These are phyloP conservation scores for Campylomormyrus numenius DNA, from an alignment of 2,113 vertebrate genomes.

Conservation along the genomic window DNA sequence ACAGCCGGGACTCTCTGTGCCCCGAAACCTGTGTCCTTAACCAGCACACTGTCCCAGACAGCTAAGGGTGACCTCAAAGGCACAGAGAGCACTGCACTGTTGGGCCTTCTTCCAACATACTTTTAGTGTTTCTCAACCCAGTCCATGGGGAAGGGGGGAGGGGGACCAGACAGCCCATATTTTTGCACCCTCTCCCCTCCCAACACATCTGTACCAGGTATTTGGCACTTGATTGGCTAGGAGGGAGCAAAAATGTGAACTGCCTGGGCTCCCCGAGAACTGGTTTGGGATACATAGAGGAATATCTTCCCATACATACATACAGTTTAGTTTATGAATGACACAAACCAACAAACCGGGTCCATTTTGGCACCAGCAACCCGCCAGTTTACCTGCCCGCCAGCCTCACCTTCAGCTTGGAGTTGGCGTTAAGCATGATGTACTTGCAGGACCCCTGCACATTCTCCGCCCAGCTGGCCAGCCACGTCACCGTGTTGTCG, in stretches of 20 bases:
- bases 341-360: neutral
- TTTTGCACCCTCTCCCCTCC: neutral
- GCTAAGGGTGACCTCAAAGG: neutral
- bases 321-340: neutral
- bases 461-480: constrained; percentile 61
- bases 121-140: neutral
- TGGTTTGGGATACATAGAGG: neutral
- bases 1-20: neutral
- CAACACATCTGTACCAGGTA: neutral
- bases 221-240: neutral
- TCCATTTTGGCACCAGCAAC: neutral
- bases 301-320: neutral
- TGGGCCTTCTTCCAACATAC: neutral
- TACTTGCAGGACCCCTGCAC: constrained; percentile 52
- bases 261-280: neutral
- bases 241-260: neutral
- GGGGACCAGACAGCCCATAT: neutral
- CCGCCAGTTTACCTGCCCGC: neutral
- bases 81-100: neutral
- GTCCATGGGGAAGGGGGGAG: neutral
- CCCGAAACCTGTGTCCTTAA: neutral
- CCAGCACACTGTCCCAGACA: neutral
- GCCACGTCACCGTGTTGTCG: constrained; percentile 49
- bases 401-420: constrained; percentile 62
- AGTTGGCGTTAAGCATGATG: constrained; percentile 66